These are phyloP conservation scores for Drosophila planitibia DNA, from an alignment of 2,888 invertebrate species.

Conservation along the genomic window DNA sequence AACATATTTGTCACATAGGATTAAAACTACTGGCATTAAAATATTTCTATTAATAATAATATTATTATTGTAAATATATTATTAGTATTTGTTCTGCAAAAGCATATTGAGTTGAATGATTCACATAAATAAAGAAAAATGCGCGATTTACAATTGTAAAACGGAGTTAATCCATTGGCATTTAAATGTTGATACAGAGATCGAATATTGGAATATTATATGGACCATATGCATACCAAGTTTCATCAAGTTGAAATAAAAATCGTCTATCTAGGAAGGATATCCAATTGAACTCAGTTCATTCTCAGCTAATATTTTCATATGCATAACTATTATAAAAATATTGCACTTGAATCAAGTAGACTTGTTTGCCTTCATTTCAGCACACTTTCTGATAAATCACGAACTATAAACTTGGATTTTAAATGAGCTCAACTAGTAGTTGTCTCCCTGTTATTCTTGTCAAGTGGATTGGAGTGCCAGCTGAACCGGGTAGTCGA, in stretches of 20 bases:
- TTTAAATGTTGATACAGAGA: background rate
- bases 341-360: background rate
- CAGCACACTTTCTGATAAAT: background rate
- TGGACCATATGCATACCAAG: background rate
- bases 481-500: background rate
- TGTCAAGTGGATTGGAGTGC: accelerated
- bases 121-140: background rate
- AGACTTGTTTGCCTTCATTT: background rate
- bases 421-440: background rate
- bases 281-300: background rate
- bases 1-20: background rate
- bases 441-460: background rate
- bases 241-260: background rate
- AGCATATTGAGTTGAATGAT: background rate
- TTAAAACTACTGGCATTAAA: background rate
- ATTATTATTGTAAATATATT: background rate
- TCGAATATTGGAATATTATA: background rate
- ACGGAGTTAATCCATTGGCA: background rate
- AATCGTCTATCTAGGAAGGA: background rate
- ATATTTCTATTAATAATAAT: background rate
- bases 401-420: background rate
- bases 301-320: background rate
- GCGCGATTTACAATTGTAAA: background rate
- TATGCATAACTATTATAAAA: background rate
- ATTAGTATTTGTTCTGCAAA: background rate